These are phyloP conservation scores for Drosophila lutescens DNA, from an alignment of 2,888 invertebrate genomes.

Conservation along the genomic window DNA sequence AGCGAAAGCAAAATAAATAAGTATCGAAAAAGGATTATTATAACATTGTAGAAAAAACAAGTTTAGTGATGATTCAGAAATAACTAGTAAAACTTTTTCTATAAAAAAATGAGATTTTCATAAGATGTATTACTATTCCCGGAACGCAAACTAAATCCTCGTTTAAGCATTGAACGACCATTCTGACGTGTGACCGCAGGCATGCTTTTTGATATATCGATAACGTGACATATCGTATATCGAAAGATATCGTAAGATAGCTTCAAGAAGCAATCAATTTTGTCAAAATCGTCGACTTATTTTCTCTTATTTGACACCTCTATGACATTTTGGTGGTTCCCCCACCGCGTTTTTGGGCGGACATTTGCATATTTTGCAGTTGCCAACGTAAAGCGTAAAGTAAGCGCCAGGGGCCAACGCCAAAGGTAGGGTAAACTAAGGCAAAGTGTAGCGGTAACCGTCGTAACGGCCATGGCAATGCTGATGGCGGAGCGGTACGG, in stretches of 20 bases:
- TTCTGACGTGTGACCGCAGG: neutral
- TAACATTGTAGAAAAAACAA: too few relatives aligned
- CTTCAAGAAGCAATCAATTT: neutral
- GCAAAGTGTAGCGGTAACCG: conserved; percentile 14
- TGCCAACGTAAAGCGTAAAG: conserved; percentile 9
- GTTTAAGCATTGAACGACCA: neutral
- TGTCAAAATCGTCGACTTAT: conserved; percentile 1
- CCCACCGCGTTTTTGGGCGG: conserved; percentile 4
- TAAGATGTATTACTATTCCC: too few relatives aligned
- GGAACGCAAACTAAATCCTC: too few relatives aligned
- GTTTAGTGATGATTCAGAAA: too few relatives aligned
- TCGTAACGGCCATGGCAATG: conserved; percentile 23
- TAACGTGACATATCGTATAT: too few relatives aligned
- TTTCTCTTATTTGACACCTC: conserved; percentile 6
- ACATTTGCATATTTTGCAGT: conserved; percentile 64
- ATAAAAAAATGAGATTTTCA: too few relatives aligned
- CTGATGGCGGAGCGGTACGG: conserved; percentile 29
- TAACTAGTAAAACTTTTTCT: too few relatives aligned
- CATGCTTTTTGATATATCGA: too few relatives aligned
- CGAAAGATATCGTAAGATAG: neutral
- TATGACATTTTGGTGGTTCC: neutral
- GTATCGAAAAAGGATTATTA: too few relatives aligned
- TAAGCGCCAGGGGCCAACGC: conserved; percentile 2
- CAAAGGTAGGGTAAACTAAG: neutral
- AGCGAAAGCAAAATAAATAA: neutral